Evolutionary conservation across 2,797 vertebrate genomes (phyloP), one percentile per base, ranked within the genome.

Genomic region (Alca torda): DNA sequence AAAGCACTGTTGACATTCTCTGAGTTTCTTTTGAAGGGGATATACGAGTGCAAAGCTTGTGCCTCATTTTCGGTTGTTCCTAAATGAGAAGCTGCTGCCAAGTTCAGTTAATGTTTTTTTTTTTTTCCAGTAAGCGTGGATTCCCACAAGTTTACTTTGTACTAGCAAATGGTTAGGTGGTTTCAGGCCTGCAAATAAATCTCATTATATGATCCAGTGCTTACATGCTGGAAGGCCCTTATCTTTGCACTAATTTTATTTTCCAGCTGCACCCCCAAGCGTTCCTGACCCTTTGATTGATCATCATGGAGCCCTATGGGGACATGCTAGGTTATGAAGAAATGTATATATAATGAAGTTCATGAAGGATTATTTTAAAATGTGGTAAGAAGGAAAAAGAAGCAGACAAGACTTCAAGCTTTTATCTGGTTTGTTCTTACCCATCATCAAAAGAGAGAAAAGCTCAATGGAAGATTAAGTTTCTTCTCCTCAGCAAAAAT

Each of bases 21-120:
- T 59, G 68, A 13, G 37, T 78, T 89, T 74, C 48, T 64, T 90
- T 72, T 88, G 61, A 95, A 92, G 64, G 46, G n/a, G 45, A 70
- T 68, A 68, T 33, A 79, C 0, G 8, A 63, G 74, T 0, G 0
- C 61, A 85, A 77, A 65, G 25, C 45, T 85, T 63, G 72, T 93
- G 63, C 45, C 76, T 93, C 23, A 18, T 80, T 80, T 93, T 85
- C 2, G 1, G 11, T 78, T 92, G 65, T 46, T 93, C 37, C 64
- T 94, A 90, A 92, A 84, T 59, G 35, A 87, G 90, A 87, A 92
- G 64, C 46, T 94, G 48, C 87, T 94, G 45, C 75, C 74, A 91
- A 84, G 73, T 67, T 83, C 60, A 68, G 30, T 61, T 72, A 24
- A 53, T 67, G 39, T 7, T 7, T 33, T 67, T 86, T 33, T 67